Base-by-base conservation (phyloP, 2,888 invertebrate species). In the Pollenia labialis region DNA sequence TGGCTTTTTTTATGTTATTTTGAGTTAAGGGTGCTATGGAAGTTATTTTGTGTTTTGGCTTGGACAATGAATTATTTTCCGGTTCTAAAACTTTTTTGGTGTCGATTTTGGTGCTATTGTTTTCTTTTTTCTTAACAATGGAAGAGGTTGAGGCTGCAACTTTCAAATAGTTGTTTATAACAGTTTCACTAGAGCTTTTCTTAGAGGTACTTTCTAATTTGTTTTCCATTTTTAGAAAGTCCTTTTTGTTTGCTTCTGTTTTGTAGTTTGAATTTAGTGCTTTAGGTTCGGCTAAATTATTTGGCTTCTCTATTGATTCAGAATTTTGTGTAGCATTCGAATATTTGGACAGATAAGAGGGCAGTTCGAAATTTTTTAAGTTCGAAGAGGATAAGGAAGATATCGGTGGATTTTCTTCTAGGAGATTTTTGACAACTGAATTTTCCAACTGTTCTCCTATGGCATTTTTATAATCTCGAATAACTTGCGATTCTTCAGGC, bases 121-220 rank as follows among this genome's bases (percentile, higher is more conserved):
- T 90, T 83, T 92, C 90, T 66, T 93, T 93, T 77, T 92, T 93
- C 52, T 88, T 90, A 23, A 89, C 88, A 60, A 91, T 90, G 58
- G 89, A 86, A 1, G 91, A 88, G 6, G 91, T 88, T 1, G 90
- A 87, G 4, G 91, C 89, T 4, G 91, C 88, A 0, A 92, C 90
- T 75, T 93, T 92, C 1, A 93, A 85, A 86, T 93, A 93, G 60
- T 93, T 93, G 74, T 91, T 93, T 0, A 93, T 93, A 0, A 93
- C 93, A 0, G 92, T 85, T 8, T 93, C 93, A 52, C 91, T 90
- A 32, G 88, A 52, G 52, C 75, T 68, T 6, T 87, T 87, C 10
- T 76, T 76, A 4, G 87, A 85, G n/a, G 85, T 88, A 3, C 89
- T 87, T 48, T 91, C 81, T 18, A 92, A 89, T 74, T 91, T 90